phyloP scores from a whole-genome alignment of 1,140 invertebrate genomes.

The Grapholita molesta region DNA sequence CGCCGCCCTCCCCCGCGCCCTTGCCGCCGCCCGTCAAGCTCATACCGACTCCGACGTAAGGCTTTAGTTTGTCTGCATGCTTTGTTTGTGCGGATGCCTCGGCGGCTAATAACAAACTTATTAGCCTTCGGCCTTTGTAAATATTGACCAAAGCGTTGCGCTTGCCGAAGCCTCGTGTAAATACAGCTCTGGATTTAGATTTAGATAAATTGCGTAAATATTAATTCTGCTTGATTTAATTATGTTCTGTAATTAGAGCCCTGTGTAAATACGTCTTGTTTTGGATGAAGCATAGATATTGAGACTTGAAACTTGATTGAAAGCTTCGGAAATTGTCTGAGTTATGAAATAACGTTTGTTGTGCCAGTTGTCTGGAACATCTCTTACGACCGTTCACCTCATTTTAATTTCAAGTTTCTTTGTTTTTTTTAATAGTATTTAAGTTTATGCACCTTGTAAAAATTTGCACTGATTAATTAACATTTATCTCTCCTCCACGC shows the following conservation, averaged over 20 bases:
- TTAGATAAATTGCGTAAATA: slow-evolving; percentile 11
- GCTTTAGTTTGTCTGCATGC: slow-evolving; percentile 65
- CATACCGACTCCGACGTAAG: slow-evolving; percentile 83
- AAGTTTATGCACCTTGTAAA: slow-evolving; percentile 14
- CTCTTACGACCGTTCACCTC: slow-evolving; percentile 54
- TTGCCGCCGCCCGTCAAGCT: slow-evolving; percentile 86
- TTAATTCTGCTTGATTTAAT: slow-evolving; percentile 12
- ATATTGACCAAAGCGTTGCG: slow-evolving; percentile 8
- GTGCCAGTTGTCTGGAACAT: slow-evolving; percentile 56
- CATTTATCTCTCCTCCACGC: slow-evolving; percentile 56
- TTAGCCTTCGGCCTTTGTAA: slow-evolving; percentile 43
- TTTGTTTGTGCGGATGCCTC: slow-evolving; percentile 64
- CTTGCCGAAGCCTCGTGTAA: slow-evolving; percentile 9
- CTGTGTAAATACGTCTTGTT: slow-evolving; percentile 5
- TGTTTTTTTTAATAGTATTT: neutral
- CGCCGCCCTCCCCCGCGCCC: slow-evolving; percentile 86
- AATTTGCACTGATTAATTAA: slow-evolving; percentile 45
- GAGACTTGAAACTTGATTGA: neutral
- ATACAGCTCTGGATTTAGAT: slow-evolving; percentile 11
- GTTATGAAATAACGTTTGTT: neutral
- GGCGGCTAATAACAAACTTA: slow-evolving; percentile 20
- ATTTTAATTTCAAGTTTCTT: slow-evolving; percentile 18
- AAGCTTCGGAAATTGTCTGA: slow-evolving; percentile 1
- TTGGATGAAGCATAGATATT: neutral
- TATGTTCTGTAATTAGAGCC: slow-evolving; percentile 3